Conservation (phyloP, 2,797 vertebrate genomes). For the Sus cebifrons region DNA sequence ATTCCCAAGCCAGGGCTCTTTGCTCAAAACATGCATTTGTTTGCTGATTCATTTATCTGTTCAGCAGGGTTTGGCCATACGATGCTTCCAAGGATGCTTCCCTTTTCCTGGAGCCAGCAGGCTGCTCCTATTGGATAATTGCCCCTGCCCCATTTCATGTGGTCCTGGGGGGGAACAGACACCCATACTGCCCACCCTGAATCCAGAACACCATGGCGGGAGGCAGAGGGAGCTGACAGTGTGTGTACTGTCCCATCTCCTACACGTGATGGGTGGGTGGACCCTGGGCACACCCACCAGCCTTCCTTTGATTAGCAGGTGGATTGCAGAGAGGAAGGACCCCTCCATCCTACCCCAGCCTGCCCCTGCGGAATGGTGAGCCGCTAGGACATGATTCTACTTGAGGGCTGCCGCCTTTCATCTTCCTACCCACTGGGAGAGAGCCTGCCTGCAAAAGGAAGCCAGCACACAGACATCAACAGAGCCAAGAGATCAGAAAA, state of each 20-base stretch:
- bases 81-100: not conserved
- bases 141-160: not conserved
- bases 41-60: not conserved
- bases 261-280: accelerated
- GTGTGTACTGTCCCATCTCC: not conserved
- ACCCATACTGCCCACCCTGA: not conserved
- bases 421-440: not conserved
- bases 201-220: not conserved
- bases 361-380: not conserved
- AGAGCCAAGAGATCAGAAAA: not conserved
- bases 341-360: not conserved
- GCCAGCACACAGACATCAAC: accelerated
- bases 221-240: not conserved
- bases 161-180: not conserved
- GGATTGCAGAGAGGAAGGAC: not conserved
- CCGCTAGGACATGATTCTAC: not conserved
- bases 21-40: not conserved
- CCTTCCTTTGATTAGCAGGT: not conserved
- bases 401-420: not conserved
- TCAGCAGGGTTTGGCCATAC: not conserved
- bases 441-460: not conserved
- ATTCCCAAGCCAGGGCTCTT: not conserved
- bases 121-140: not conserved
- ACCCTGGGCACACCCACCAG: not conserved
- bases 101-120: not conserved